Percentiles rank a stretch among this genome's conserved stretches.
These are phyloP conservation scores for Platichthys stellatus DNA, from an alignment of 2,113 vertebrate genomes.

Conservation along the genomic window DNA sequence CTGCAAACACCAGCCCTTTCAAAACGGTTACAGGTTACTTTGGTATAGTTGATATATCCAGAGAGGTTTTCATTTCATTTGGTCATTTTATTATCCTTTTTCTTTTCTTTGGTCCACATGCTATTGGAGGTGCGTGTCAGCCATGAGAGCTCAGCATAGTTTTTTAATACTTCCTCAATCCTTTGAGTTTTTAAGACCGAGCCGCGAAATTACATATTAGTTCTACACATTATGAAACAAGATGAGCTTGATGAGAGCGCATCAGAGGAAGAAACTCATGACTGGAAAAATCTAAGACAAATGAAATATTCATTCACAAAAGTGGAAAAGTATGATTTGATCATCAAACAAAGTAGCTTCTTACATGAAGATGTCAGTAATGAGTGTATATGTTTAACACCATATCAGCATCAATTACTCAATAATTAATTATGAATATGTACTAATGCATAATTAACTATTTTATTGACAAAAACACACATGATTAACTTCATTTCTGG, in stretches of 20 bases:
- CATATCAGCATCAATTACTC: too few species aligned
- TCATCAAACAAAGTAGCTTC: background rate
- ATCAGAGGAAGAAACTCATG: background rate
- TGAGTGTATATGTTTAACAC: too few species aligned
- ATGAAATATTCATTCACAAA: background rate
- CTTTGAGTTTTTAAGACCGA: background rate
- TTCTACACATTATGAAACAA: background rate
- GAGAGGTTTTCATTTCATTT: background rate
- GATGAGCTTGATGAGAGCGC: background rate
- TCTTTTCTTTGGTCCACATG: background rate
- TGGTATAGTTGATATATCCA: too few species aligned
- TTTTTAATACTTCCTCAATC: background rate
- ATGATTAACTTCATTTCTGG: too few species aligned
- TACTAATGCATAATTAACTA: too few species aligned
- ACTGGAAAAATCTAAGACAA: conserved; percentile 2
- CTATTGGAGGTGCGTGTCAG: background rate
- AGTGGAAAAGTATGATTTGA: background rate
- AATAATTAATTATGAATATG: too few species aligned
- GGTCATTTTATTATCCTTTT: background rate
- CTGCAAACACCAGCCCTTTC: too few species aligned
- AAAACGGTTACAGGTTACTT: too few species aligned
- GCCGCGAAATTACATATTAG: background rate
- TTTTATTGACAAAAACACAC: too few species aligned
- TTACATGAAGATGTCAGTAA: background rate
- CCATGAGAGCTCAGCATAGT: background rate